Evolutionary conservation across 53 echinoderm and acorn worm genomes (phyloP).

Genomic region (Temnopleurus reevesii): DNA sequence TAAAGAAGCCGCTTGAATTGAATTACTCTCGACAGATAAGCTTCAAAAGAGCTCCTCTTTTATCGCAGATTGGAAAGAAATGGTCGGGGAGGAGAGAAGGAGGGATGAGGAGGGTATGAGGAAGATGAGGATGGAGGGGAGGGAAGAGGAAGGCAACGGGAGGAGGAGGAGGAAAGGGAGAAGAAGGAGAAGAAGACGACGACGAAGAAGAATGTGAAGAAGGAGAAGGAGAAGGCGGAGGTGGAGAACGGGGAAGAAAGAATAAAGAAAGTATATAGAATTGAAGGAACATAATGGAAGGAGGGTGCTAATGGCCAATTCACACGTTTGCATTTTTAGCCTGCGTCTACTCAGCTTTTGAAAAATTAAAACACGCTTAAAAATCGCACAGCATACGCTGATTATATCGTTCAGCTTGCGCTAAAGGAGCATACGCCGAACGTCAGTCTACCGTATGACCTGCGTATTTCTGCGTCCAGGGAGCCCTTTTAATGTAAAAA

Average conservation of each 20-base stretch:
- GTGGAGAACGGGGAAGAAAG: not conserved
- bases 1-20: constrained; percentile 59
- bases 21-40: constrained; percentile 55
- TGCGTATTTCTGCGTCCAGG: too few species aligned
- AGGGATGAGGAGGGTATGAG: not conserved
- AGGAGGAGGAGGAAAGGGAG: not conserved
- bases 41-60: constrained; percentile 48
- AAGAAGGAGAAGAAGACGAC: not conserved
- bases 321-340: too few species aligned
- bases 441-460: too few species aligned
- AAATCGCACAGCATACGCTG: too few species aligned
- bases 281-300: too few species aligned
- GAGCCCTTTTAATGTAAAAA: too few species aligned
- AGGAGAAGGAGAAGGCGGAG: not conserved
- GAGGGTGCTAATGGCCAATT: too few species aligned
- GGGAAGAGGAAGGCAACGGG: not conserved
- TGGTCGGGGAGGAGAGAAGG: not conserved
- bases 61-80: constrained; percentile 21
- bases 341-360: too few species aligned
- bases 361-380: too few species aligned
- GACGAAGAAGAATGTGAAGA: not conserved
- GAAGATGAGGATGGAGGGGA: not conserved
- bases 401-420: too few species aligned
- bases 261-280: too few species aligned
- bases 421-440: too few species aligned